These are phyloP conservation scores for Perithous albicinctus DNA, from an alignment of 2,888 invertebrate genomes.

Conservation along the genomic window DNA sequence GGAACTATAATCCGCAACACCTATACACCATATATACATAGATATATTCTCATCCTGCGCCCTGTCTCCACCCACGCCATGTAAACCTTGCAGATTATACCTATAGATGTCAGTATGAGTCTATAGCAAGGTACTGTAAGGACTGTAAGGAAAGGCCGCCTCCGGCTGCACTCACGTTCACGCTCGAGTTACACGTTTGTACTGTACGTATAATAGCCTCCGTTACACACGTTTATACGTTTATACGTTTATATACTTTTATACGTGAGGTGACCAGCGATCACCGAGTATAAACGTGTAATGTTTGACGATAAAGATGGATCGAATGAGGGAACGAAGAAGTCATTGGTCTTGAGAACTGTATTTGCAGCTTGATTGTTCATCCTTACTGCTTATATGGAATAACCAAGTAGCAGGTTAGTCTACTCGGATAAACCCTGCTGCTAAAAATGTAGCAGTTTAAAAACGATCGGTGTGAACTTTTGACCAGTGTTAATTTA, in stretches of 20 bases:
- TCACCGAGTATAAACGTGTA: conserved; percentile 57
- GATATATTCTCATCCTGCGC: conserved; percentile 28
- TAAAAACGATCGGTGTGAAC: too few species aligned
- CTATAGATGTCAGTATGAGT: conserved; percentile 5
- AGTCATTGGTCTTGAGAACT: background rate
- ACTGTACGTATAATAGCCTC: conserved; percentile 58
- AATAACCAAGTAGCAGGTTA: background rate
- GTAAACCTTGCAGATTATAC: background rate
- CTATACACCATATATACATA: background rate
- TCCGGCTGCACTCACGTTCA: conserved; percentile 60
- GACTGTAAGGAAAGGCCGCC: conserved; percentile 44
- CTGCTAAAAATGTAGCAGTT: too few species aligned
- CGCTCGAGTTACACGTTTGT: conserved; percentile 66
- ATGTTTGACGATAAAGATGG: conserved; percentile 50
- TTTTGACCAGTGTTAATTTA: too few species aligned
- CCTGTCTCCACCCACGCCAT: conserved; percentile 55
- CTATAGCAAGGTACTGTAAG: conserved; percentile 19
- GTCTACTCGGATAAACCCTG: too few species aligned
- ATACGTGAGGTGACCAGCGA: conserved; percentile 43
- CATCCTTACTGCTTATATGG: background rate
- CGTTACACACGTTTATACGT: conserved; percentile 58
- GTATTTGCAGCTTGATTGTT: background rate
- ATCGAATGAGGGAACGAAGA: conserved; percentile 24
- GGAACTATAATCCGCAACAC: conserved; percentile 20
- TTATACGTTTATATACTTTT: conserved; percentile 55